These are phyloP conservation scores for Leptinotarsa rubiginosa DNA, from an alignment of 2,888 invertebrate genomes.

Conservation along the genomic window DNA sequence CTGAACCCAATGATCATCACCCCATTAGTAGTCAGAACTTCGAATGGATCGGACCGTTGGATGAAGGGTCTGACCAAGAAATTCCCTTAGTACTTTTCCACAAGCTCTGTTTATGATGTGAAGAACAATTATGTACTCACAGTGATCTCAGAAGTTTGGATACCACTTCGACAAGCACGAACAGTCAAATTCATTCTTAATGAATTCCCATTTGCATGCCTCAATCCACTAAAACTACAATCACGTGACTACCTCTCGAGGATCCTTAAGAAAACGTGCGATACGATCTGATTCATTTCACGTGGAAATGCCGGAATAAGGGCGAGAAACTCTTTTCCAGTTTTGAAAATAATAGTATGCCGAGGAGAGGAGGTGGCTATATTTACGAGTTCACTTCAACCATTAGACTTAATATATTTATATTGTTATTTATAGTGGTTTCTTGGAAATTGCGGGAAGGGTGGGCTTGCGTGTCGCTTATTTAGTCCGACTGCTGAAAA, in stretches of 20 bases:
- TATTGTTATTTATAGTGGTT: slow-evolving; percentile 64
- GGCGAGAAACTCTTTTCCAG: slow-evolving; percentile 3
- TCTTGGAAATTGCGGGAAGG: slow-evolving; percentile 58
- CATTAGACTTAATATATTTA: slow-evolving; percentile 65
- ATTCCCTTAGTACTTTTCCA: no score
- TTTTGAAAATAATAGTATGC: slow-evolving; percentile 10
- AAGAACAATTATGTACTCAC: no score
- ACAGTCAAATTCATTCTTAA: background rate
- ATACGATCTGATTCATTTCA: slow-evolving; percentile 2
- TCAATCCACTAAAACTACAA: background rate
- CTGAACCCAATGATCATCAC: no score
- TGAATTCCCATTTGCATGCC: background rate
- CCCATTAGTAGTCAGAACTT: no score
- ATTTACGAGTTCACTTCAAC: slow-evolving; percentile 63
- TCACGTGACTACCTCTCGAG: background rate
- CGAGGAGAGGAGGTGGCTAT: slow-evolving; percentile 53
- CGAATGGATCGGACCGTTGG: no score
- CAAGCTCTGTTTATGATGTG: no score
- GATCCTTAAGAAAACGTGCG: slow-evolving; percentile 1
- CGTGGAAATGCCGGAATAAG: background rate
- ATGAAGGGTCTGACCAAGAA: no score
- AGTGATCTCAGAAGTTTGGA: no score
- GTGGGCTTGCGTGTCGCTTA: slow-evolving; percentile 50
- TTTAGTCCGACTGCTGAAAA: slow-evolving; percentile 53
- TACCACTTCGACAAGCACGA: no score